Percentiles rank a stretch among this genome's conserved stretches.
phyloP scores from a whole-genome alignment of 2,888 invertebrate genomes.

The Drepana falcataria region DNA sequence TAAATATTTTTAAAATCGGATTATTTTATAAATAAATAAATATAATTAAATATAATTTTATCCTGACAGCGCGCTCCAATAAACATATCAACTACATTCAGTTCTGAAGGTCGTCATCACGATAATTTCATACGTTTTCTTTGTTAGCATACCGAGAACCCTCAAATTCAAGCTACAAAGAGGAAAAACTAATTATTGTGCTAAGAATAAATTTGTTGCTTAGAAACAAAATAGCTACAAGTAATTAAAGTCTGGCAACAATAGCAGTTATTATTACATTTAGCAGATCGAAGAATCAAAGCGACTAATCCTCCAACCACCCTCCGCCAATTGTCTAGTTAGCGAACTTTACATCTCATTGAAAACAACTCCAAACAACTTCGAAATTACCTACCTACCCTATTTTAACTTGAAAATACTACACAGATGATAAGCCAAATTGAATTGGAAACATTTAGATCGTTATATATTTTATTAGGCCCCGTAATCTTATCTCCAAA shows the following conservation, averaged over 20 bases:
- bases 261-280: not conserved
- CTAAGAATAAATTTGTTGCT: no score
- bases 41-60: no score
- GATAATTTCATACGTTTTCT: no score
- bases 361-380: not conserved
- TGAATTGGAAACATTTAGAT: not conserved
- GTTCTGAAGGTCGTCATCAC: no score
- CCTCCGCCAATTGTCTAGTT: not conserved
- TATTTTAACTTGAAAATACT: not conserved
- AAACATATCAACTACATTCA: no score
- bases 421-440: not conserved
- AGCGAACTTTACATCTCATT: not conserved
- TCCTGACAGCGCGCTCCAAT: no score
- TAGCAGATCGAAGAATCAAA: not conserved
- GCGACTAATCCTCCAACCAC: not conserved
- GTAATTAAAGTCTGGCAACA: not conserved
- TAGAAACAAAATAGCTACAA: not conserved
- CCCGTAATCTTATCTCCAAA: not conserved
- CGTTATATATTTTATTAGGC: not conserved
- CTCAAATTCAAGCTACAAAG: no score
- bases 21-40: no score
- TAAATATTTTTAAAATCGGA: no score
- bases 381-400: not conserved
- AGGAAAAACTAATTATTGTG: no score
- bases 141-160: no score